phyloP scores from a whole-genome alignment of 1,140 invertebrate genomes.

The Ectropis grisescens region DNA sequence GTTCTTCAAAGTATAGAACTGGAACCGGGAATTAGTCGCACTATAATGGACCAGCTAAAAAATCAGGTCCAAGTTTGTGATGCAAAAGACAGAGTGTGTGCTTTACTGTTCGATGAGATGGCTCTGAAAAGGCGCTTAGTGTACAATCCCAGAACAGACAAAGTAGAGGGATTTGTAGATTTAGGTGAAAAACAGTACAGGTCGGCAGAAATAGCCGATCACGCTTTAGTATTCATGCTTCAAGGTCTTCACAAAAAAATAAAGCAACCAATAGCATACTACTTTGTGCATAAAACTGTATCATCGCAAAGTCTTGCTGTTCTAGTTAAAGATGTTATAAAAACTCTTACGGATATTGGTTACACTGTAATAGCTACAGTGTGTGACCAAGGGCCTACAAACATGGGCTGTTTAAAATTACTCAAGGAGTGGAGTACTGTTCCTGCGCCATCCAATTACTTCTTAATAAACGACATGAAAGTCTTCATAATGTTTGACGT shows the following conservation, averaged over 20 bases:
- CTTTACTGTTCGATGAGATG: conserved; percentile 24
- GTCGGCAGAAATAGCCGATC: conserved; percentile 6
- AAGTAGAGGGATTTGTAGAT: conserved; percentile 21
- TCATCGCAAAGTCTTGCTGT: neutral
- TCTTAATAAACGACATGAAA: conserved; percentile 5
- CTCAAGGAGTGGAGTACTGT: conserved; percentile 2
- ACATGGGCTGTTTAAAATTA: conserved; percentile 8
- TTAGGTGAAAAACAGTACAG: conserved; percentile 11
- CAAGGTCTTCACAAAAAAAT: conserved; percentile 6
- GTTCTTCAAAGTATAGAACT: too few species aligned
- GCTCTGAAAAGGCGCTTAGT: conserved; percentile 16
- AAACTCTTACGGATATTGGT: conserved; percentile 3
- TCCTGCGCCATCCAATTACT: conserved; percentile 2
- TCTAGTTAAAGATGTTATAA: conserved; percentile 9
- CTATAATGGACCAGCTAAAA: too few species aligned
- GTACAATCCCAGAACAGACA: conserved; percentile 14
- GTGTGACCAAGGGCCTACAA: conserved; percentile 14
- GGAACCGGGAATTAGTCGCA: too few species aligned
- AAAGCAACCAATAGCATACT: conserved; percentile 10
- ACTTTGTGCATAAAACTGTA: conserved; percentile 9
- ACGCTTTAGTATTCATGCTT: conserved; percentile 6
- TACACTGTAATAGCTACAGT: conserved; percentile 12
- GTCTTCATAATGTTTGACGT: conserved; percentile 10
- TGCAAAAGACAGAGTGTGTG: conserved; percentile 8
- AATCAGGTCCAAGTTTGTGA: too few species aligned